These are phyloP conservation scores for Cynaeus angustus DNA, from an alignment of 2,888 invertebrate species.

Conservation along the genomic window DNA sequence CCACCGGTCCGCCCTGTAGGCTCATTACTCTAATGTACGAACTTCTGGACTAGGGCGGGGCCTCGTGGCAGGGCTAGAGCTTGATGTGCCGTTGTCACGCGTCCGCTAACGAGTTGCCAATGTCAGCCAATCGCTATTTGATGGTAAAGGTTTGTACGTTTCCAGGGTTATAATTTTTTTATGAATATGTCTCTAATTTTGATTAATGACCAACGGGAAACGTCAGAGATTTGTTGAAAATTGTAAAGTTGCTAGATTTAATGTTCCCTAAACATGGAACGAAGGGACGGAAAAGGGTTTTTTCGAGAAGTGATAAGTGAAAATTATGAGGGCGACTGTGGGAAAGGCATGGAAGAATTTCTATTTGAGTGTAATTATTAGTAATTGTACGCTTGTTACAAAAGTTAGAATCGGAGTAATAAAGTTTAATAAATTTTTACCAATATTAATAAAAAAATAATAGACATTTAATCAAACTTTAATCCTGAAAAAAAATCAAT, in stretches of 20 bases:
- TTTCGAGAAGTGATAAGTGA: conserved; percentile 23
- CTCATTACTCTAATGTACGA: conserved; percentile 69
- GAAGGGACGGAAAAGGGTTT: conserved; percentile 18
- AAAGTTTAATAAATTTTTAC: too few species aligned
- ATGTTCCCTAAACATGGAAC: conserved; percentile 36
- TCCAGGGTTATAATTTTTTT: conserved; percentile 39
- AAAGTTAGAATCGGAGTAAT: too few species aligned
- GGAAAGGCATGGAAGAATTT: too few species aligned
- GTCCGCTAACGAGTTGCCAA: conserved; percentile 58
- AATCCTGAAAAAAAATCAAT: too few species aligned
- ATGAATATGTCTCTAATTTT: conserved; percentile 32
- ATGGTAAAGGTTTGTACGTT: conserved; percentile 58
- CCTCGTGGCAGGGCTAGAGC: conserved; percentile 57
- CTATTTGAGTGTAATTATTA: too few species aligned
- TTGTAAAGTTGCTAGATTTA: conserved; percentile 24
- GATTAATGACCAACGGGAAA: conserved; percentile 45
- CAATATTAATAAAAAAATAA: too few species aligned
- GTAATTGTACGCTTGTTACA: too few species aligned
- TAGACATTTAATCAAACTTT: too few species aligned
- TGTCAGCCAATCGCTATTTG: conserved; percentile 63
- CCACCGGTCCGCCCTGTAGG: conserved; percentile 63
- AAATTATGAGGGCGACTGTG: conserved; percentile 2
- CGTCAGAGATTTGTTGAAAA: conserved; percentile 36
- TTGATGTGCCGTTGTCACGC: conserved; percentile 68
- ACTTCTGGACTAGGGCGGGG: conserved; percentile 66